phyloP scores from a whole-genome alignment of 2,797 vertebrate genomes.

The Eurystomus glaucurus region DNA sequence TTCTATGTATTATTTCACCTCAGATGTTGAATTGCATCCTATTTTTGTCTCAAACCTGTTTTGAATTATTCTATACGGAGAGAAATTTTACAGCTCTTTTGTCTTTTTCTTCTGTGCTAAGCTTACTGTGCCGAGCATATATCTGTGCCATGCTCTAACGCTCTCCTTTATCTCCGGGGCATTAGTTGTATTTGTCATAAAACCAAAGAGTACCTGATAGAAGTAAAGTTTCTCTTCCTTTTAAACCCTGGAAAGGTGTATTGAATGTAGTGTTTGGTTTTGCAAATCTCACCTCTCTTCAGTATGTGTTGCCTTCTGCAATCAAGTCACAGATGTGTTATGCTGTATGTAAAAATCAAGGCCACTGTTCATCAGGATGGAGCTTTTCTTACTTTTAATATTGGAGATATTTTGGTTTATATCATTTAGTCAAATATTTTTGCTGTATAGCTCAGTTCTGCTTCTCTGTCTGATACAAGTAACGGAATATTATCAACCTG shows the following conservation, averaged over 20 bases:
- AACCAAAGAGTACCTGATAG: background rate
- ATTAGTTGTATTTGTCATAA: conserved; percentile 25
- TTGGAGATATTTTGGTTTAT: background rate
- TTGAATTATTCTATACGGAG: background rate
- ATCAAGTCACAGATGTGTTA: background rate
- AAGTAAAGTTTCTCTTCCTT: conserved; percentile 34
- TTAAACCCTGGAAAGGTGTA: background rate
- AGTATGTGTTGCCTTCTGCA: background rate
- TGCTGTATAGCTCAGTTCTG: background rate
- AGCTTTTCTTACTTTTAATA: background rate
- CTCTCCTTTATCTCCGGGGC: conserved; percentile 1
- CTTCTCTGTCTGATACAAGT: background rate
- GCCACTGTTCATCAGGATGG: background rate
- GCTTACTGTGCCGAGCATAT: background rate
- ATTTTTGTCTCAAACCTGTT: background rate
- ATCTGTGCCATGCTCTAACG: conserved; percentile 12
- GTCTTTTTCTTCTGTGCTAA: background rate
- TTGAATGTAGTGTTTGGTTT: background rate
- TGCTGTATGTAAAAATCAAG: background rate
- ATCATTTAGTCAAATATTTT: background rate
- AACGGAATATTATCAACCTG: background rate
- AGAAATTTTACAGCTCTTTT: conserved; percentile 1
- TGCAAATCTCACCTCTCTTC: background rate
- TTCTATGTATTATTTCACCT: conserved; percentile 3
- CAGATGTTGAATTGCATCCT: conserved; percentile 23